Base-by-base conservation (phyloP, 2,888 invertebrate species). In the Drosophila gaucha region DNA sequence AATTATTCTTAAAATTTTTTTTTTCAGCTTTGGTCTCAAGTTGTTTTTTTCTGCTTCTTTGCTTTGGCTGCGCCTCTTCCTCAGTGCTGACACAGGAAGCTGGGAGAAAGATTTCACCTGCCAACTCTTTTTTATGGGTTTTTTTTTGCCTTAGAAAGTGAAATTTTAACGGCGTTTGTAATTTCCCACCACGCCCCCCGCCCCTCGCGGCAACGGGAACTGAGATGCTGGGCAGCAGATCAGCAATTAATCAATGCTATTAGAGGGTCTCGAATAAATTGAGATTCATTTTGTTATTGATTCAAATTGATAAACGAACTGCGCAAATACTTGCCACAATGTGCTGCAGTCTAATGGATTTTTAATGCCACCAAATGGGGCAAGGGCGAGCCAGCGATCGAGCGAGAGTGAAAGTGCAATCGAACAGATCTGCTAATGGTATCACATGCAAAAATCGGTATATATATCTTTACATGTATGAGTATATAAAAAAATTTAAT, bases 1-100 rank as follows among this genome's bases (percentile, higher is more conserved):
- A 88, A 84, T 84, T 86, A 88, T 88, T 86, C 88, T 80, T 86
- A 78, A 86, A 72, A 80, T 80, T 64, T 56, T 33, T 20, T 26
- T 16, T 26, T 16, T 28, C 18, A n/a, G n/a, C n/a, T n/a, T 44
- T 18, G 6, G 26, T 62, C 22, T n/a, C 47, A 51, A 41, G 38
- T 16, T 20, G 14, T 16, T 16, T 35, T 22, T 41, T 18, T 31
- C 35, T n/a, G 6, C 8, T 18, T 46, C 26, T 20, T 39, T 28
- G 18, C 18, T 49, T 31, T 38, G 36, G 49, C 52, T 56, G 76
- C 64, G 30, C 76, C 71, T 69, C 58, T 74, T 72, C 75, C 67
- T 67, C 51, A 51, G 39, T 30, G 49, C 59, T 43, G 50, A 20
- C 52, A 88, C 84, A 84, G 88, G 88, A 84, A 84, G 78, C 73